Conservation (phyloP, 2,888 invertebrate genomes). For the Clistopyga incitator region DNA sequence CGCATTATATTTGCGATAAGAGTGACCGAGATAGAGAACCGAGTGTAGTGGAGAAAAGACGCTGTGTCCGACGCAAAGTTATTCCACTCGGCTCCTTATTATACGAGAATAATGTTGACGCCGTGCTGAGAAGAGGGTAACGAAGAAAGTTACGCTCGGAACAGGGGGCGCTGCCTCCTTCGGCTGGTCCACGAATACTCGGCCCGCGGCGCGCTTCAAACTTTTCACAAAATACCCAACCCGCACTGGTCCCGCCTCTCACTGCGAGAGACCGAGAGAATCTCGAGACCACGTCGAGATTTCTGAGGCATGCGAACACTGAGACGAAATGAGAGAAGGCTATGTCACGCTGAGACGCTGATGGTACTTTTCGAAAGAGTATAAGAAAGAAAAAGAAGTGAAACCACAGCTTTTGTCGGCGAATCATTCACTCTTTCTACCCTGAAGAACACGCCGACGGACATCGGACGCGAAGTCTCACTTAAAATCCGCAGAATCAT, state of each 20-base stretch:
- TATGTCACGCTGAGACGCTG: slow-evolving; percentile 13
- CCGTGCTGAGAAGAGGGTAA: slow-evolving; percentile 74
- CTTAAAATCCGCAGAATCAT: no score
- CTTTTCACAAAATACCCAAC: slow-evolving; percentile 41
- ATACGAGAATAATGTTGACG: slow-evolving; percentile 80
- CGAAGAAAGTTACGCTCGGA: slow-evolving; percentile 78
- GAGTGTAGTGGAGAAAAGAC: slow-evolving; percentile 60
- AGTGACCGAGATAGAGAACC: slow-evolving; percentile 62
- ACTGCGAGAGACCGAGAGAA: neutral
- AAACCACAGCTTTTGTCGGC: slow-evolving; percentile 4
- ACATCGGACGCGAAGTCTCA: neutral
- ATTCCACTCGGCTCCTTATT: slow-evolving; percentile 76
- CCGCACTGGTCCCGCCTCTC: slow-evolving; percentile 13
- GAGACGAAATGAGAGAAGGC: slow-evolving; percentile 43
- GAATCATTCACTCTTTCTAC: slow-evolving; percentile 19
- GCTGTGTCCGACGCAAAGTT: slow-evolving; percentile 73
- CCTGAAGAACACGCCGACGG: neutral
- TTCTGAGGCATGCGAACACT: slow-evolving; percentile 64
- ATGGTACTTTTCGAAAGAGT: neutral
- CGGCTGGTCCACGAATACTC: neutral
- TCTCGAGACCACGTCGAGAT: no score
- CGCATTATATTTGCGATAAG: slow-evolving; percentile 69
- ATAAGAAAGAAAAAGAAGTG: slow-evolving; percentile 5
- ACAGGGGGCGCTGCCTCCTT: slow-evolving; percentile 36
- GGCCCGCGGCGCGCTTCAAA: slow-evolving; percentile 32